phyloP scores from a whole-genome alignment of 2,113 vertebrate genomes.

The Hippocampus barbouri region DNA sequence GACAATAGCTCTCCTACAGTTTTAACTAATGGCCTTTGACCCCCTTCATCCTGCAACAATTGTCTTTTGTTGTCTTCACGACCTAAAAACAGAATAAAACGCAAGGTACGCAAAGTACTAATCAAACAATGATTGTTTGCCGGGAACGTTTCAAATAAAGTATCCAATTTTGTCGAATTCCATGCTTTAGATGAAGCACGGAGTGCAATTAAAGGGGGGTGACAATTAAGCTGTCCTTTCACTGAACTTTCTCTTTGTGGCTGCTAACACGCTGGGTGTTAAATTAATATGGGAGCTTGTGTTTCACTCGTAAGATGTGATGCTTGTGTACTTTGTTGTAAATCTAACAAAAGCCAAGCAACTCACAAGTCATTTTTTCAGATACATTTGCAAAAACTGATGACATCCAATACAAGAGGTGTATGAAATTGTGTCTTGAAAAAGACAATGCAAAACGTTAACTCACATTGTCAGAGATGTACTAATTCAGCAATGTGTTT shows the following conservation, averaged over 20 bases:
- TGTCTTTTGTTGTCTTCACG: conserved; percentile 20
- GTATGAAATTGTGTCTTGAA: too few relatives aligned
- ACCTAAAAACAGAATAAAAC: conserved; percentile 18
- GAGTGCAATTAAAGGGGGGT: conserved; percentile 23
- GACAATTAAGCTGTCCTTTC: conserved; percentile 41
- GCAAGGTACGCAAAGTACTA: conserved; percentile 12
- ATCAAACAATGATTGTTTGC: conserved; percentile 19
- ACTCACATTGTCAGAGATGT: too few relatives aligned
- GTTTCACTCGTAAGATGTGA: background rate
- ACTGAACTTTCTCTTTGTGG: conserved; percentile 35
- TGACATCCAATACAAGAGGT: too few relatives aligned
- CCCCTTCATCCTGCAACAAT: conserved; percentile 25
- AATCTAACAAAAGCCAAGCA: too few relatives aligned
- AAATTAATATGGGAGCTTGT: conserved; percentile 16
- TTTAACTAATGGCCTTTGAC: conserved; percentile 12
- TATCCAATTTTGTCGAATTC: conserved; percentile 29
- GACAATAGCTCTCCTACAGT: conserved; percentile 7
- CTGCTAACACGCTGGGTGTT: conserved; percentile 6
- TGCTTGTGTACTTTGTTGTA: too few relatives aligned
- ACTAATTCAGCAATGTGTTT: too few relatives aligned
- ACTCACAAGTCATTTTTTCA: too few relatives aligned
- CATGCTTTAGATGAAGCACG: conserved; percentile 21
- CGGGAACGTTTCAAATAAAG: conserved; percentile 19
- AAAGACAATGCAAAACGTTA: too few relatives aligned
- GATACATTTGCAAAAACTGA: too few relatives aligned